Evolutionary conservation across 30 jellyfish, hydroid and myxozoan genomes (phyloP), one percentile per base, ranked within the genome.

Genomic region (Mastigias papua): DNA sequence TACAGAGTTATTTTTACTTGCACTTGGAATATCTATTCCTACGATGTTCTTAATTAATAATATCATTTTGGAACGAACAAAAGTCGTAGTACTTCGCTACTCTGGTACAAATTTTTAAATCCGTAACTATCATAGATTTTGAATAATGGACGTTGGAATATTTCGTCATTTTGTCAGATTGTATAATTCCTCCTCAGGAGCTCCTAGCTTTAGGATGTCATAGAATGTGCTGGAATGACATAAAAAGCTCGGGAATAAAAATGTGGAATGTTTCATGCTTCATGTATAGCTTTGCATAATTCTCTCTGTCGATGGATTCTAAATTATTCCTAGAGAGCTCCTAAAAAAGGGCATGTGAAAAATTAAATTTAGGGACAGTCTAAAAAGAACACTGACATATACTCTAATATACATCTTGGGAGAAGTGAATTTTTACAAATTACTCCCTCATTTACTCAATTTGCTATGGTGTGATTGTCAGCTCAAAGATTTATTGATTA

Each of bases 261-360:
- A 34, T 7, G 22, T 72, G 71, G 70, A 72, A 72, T 72, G 67
- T 72, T 30, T 72, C 84, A 72, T 32, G 7, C 54, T 72, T 46
- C 84, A 34, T 31, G 66, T 72, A 31, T 30, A 72, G 84, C 84
- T 72, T 72, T 72, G 54, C 84, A 72, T 35, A 72, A 72, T 72
- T 72, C 84, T 46, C 84, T 72, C 84, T 72, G 34, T 72, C 69
- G 84, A 19, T 72, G 84, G 68, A 19, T 32, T 32, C 68, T 72
- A 19, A 72, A 72, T 72, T 72, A 72, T 72, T 72, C 84, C 84
- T 72, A 72, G 63, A 72, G 68, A 72, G 84, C 84, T 30, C 84
- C 84, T 37, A 72, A 72, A 27, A 33, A 13, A 34, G 34, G 84
- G 84, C 31, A 74, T 25, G 46, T 54, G 76, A 7, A 65, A 25